Evolutionary conservation across 2,888 invertebrate genomes (phyloP).

Genomic region (Petrolisthes cinctipes): DNA sequence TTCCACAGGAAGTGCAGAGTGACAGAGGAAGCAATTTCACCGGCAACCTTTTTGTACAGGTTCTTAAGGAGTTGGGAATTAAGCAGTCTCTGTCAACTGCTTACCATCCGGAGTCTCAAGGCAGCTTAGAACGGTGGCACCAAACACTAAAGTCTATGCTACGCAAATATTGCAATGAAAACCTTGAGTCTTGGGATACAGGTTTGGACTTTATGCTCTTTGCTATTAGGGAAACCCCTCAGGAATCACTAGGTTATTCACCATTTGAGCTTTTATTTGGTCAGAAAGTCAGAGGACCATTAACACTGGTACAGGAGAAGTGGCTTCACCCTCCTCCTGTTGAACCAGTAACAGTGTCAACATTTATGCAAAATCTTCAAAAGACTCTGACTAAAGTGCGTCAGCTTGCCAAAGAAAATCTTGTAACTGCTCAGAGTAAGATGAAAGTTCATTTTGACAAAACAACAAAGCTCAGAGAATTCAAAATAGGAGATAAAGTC

Average conservation of each 20-base stretch:
- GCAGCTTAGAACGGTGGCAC: no score
- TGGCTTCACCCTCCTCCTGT: not conserved
- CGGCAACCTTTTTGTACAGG: conserved; percentile 1
- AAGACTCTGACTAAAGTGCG: not conserved
- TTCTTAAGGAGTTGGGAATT: not conserved
- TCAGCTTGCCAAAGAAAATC: not conserved
- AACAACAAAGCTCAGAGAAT: conserved; percentile 4
- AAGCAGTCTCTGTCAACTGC: not conserved
- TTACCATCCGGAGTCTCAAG: no score
- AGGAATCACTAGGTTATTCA: not conserved
- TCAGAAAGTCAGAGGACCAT: not conserved
- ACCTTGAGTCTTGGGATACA: not conserved
- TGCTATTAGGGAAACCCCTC: conserved; percentile 23
- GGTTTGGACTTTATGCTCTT: not conserved
- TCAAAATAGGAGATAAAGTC: not conserved
- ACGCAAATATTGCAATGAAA: not conserved
- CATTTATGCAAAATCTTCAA: conserved; percentile 1
- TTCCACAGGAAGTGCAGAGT: not conserved
- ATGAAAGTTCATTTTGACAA: conserved; percentile 4
- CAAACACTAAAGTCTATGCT: no score
- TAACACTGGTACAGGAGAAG: not conserved
- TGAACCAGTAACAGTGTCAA: not conserved
- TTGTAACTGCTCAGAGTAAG: not conserved
- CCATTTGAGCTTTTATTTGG: conserved; percentile 20
- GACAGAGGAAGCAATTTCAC: conserved; percentile 26